Conservation (phyloP, 2,888 invertebrate species). For the Troilus luridus region DNA sequence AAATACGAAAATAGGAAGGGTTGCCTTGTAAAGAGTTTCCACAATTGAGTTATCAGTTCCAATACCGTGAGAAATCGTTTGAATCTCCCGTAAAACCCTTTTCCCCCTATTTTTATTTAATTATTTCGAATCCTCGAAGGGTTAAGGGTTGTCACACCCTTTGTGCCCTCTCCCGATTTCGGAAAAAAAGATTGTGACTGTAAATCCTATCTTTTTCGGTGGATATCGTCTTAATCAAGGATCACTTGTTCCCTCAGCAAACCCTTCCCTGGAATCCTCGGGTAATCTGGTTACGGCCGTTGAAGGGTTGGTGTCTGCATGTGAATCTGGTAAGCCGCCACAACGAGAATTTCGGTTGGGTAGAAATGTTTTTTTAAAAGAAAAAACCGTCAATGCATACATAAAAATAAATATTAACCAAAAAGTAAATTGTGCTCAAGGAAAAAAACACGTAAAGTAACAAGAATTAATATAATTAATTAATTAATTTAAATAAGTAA, state of each 20-base stretch:
- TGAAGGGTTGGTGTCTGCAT: slow-evolving; percentile 24
- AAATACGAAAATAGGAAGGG: slow-evolving; percentile 54
- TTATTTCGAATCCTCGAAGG: slow-evolving; percentile 44
- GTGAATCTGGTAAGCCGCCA: neutral
- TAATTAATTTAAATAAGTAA: no score
- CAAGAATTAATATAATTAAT: no score
- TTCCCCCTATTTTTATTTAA: slow-evolving; percentile 50
- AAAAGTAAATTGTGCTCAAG: neutral
- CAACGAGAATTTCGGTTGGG: neutral
- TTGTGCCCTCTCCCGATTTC: slow-evolving; percentile 38
- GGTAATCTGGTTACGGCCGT: neutral
- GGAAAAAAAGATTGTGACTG: slow-evolving; percentile 14
- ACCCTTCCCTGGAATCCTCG: slow-evolving; percentile 39
- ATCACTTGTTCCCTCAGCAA: slow-evolving; percentile 24
- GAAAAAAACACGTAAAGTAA: no score
- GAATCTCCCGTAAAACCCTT: slow-evolving; percentile 37
- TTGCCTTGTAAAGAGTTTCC: slow-evolving; percentile 52
- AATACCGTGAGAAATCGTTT: slow-evolving; percentile 35
- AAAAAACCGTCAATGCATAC: neutral
- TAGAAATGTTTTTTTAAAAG: neutral
- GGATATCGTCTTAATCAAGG: slow-evolving; percentile 56
- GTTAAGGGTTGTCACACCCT: slow-evolving; percentile 47
- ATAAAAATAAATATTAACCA: neutral
- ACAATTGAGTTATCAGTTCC: slow-evolving; percentile 51
- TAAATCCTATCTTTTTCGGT: slow-evolving; percentile 52